These are phyloP conservation scores for Dolichallabes microphthalmus DNA, from an alignment of 2,113 vertebrate genomes.

Conservation along the genomic window DNA sequence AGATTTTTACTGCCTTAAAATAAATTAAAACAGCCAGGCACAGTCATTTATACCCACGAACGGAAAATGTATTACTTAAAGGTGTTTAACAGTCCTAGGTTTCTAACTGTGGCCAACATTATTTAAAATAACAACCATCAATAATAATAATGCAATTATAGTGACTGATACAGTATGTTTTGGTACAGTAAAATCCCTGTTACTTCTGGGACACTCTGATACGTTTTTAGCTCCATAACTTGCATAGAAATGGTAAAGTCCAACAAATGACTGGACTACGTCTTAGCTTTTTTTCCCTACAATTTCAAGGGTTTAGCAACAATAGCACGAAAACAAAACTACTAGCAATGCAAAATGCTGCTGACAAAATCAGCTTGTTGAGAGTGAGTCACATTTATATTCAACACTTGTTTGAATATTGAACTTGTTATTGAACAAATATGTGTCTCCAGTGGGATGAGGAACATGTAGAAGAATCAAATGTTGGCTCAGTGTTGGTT, in stretches of 20 bases:
- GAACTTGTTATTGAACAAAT: no score
- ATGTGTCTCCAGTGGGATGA: neutral
- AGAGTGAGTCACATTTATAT: neutral
- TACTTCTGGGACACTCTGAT: neutral
- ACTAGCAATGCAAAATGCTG: neutral
- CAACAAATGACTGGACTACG: neutral
- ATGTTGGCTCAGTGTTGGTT: neutral
- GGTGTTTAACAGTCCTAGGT: neutral
- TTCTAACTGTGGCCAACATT: neutral
- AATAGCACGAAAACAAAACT: neutral
- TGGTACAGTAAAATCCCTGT: neutral
- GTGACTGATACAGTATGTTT: neutral
- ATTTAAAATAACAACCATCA: neutral
- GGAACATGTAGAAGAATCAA: neutral
- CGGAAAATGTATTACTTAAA: neutral
- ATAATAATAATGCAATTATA: neutral
- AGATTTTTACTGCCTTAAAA: neutral
- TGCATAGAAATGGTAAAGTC: neutral
- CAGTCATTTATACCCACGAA: neutral
- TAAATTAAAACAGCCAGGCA: neutral
- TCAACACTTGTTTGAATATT: neutral
- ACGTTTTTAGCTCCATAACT: neutral
- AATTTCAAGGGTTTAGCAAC: neutral
- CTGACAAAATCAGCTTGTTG: neutral
- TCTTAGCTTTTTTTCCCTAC: neutral